Conservation (phyloP, 2,113 vertebrate genomes). For the Malurus alboscapulatus region DNA sequence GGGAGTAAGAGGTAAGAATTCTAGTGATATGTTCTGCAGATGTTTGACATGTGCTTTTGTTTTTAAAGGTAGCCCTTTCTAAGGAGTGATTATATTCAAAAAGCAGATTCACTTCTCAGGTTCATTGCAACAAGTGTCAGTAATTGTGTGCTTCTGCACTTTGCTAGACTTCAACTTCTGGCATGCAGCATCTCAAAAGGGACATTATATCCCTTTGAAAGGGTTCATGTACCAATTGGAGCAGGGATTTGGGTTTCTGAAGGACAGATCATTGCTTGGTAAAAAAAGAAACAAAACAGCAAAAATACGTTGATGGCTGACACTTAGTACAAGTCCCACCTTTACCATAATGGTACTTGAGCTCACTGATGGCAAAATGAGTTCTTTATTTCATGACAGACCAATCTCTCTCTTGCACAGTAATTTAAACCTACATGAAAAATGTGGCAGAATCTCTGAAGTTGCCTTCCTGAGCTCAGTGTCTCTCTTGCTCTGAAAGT, state of each 20-base stretch:
- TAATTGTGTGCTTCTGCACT: not conserved
- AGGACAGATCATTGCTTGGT: not conserved
- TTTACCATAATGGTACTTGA: not conserved
- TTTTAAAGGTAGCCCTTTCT: not conserved
- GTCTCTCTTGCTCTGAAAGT: conserved; percentile 39
- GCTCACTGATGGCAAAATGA: not conserved
- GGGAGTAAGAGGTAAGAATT: conserved; percentile 11
- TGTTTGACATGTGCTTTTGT: conserved; percentile 30
- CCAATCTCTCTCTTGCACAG: not conserved
- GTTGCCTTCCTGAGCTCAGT: not conserved
- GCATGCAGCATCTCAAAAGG: not conserved
- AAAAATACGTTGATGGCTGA: not conserved
- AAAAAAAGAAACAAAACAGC: not conserved
- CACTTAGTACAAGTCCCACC: not conserved
- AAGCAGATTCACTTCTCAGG: not conserved
- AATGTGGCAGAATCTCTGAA: not conserved
- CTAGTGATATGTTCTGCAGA: conserved; percentile 28
- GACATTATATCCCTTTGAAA: not conserved
- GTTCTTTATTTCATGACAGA: not conserved
- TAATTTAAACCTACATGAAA: conserved; percentile 22
- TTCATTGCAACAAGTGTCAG: not conserved
- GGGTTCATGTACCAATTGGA: not conserved
- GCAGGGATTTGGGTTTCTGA: not conserved
- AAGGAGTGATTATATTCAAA: conserved; percentile 8
- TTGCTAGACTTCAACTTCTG: not conserved